Base-by-base conservation (phyloP, 2,888 invertebrate species). In the Ceramica pisi region DNA sequence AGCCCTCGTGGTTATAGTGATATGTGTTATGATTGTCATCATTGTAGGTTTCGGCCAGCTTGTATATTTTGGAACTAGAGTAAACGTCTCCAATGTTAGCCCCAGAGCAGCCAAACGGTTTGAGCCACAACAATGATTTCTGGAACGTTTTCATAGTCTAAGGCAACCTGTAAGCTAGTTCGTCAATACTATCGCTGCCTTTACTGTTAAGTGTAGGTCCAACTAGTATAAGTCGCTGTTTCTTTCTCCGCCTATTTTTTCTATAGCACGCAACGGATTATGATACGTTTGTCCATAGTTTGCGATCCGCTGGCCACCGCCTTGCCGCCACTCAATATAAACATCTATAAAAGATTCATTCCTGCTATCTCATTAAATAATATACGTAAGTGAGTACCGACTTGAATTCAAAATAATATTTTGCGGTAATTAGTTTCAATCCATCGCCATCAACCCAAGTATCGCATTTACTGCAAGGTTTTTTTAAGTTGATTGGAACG, bases 21-120 rank as follows among this genome's bases (percentile, higher is more conserved):
- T 10, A 44, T 62, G 62, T 53, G 44, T 78, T 71, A n/a, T 71
- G 35, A 23, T 71, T 48, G 14, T 75, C 21, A 21, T 35, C 46
- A 48, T 78, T 48, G 5, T 63, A 53, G 48, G 23, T 0, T 75
- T 75, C 53, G 71, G 14, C 19, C 57, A 35, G 31, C 53, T 78
- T 35, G 1, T 71, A n/a, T 63, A 38, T 48, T 14, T 63, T 23
- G 23, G 9, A 63, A 9, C 19, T 48, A 4, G 19, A 38, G 0
- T 63, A 12, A 1, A 10, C 2, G 0, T 0, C 2, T 9, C 12
- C 10, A 0, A 59, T 53, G 35, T 50, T 48, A 59, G 78, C 53
- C 71, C 75, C 21, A 59, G 62, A 35, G 19, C 5, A 38, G 21
- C 26, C 26, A 6, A 26, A 2, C 14, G 5, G 50, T 19, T 4